Conservation (phyloP, 1,140 invertebrate species). For the Zaprionus kolodkinae region DNA sequence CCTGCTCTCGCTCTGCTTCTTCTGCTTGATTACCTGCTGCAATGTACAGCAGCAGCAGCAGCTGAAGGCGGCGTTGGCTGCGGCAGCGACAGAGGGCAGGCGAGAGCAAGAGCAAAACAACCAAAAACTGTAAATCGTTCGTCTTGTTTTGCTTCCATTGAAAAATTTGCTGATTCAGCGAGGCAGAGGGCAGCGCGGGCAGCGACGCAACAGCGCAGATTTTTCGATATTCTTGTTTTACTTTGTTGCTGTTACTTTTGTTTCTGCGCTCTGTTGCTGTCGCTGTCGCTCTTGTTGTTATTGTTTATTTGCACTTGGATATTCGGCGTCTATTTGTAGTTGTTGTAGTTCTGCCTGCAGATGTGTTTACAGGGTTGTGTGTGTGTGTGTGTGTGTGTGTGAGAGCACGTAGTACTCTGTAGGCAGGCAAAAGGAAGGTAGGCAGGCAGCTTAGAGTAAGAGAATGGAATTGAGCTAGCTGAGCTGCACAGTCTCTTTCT, state of each 20-base stretch:
- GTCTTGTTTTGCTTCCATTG: slow-evolving; percentile 60
- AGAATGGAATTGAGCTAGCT: background rate
- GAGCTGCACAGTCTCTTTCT: background rate
- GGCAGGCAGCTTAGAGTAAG: background rate
- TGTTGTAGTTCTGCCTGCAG: slow-evolving; percentile 4
- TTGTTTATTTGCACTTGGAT: slow-evolving; percentile 62
- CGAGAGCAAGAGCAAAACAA: slow-evolving; percentile 30
- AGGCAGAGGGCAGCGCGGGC: slow-evolving; percentile 20
- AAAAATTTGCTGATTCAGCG: slow-evolving; percentile 68
- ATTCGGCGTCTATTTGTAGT: slow-evolving; percentile 31
- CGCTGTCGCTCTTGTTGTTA: slow-evolving; percentile 38
- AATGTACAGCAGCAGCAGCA: background rate
- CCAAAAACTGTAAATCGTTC: slow-evolving; percentile 66
- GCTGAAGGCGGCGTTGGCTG: slow-evolving; percentile 6
- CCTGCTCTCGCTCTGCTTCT: slow-evolving; percentile 24
- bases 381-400: background rate
- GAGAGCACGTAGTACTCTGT: background rate
- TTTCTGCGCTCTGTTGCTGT: slow-evolving; percentile 31
- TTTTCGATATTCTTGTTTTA: slow-evolving; percentile 45
- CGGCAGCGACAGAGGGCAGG: slow-evolving; percentile 30
- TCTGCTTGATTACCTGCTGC: slow-evolving; percentile 46
- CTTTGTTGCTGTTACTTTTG: slow-evolving; percentile 33
- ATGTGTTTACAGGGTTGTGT: background rate
- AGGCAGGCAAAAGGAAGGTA: background rate
- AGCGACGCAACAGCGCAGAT: slow-evolving; percentile 30